Evolutionary conservation across 2,797 vertebrate genomes (phyloP), one percentile per base, ranked within the genome.

Genomic region (Esox lucius): DNA sequence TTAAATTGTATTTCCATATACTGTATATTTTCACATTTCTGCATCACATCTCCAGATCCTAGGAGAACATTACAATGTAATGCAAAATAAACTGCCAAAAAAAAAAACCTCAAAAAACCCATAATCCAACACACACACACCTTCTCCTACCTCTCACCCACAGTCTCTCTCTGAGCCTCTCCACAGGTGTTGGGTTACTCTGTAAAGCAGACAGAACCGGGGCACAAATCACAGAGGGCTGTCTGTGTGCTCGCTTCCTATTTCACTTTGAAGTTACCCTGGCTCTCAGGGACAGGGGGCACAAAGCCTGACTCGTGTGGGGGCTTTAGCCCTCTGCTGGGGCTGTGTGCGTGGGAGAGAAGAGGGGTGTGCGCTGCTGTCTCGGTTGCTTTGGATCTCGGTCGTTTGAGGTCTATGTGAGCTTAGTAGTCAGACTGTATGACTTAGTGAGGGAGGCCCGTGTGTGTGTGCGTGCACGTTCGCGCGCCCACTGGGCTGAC

Each of bases 111-210:
- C 56, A 66, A 64, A 51, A 64, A 48, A 33, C 51, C 46, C 64
- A 64, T 22, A 68, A 4, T 61, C 56, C 56, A 61, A 19, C 66
- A 53, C 75, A 82, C 73, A 56, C 68, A 73, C 83, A 75, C 33
- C 53, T 4, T 35, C 26, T 5, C n/a, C 42, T 19, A 51, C 33
- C 56, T 33, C 71, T 19, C 74, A 31, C 79, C 70, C 77, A 65
- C 73, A 70, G 81, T 24, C 24, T 72, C 81, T 81, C 81, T 73
- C 76, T 35, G 42, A 78, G 80, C 78, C 86, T 88, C 88, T 85
- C 78, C 80, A 83, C 88, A 88, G 87, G 93, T 92, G 87, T 93
- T 87, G 39, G 84, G 90, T 93, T 92, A 87, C 91, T 82, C 81
- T 82, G 85, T 87, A 88, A 90, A 91, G 86, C 84, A 84, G 86